Percentiles rank a stretch among this genome's conserved stretches.
Conservation (phyloP, 2,113 vertebrate genomes). For the Rhinichthys klamathensis region DNA sequence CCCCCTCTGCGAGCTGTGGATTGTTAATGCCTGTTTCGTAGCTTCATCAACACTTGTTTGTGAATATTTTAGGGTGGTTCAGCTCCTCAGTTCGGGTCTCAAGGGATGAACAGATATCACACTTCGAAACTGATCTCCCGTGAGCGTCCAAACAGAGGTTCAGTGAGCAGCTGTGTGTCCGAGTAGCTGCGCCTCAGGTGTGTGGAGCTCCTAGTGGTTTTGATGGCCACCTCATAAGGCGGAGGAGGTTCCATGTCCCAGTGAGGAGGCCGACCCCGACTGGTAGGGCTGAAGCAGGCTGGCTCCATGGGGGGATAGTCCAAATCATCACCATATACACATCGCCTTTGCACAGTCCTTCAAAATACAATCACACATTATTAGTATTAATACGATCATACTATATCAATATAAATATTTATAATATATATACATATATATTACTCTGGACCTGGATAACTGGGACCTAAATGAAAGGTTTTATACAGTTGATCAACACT, state of each 20-base stretch:
- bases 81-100: not conserved
- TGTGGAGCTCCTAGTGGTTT: conserved; percentile 79
- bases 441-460: not conserved
- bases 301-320: conserved; percentile 80
- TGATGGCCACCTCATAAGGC: conserved; percentile 81
- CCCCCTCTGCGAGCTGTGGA: not conserved
- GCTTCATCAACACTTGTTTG: conserved; percentile 4
- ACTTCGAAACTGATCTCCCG: conserved; percentile 83
- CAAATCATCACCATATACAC: conserved; percentile 70
- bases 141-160: conserved; percentile 76
- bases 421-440: too few relatives aligned
- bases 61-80: not conserved
- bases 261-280: conserved; percentile 66
- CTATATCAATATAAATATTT: too few relatives aligned
- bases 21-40: not conserved
- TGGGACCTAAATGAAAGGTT: not conserved
- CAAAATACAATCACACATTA: not conserved
- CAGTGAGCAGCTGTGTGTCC: conserved; percentile 75
- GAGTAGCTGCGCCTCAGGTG: conserved; percentile 80
- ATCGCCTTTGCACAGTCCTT: conserved; percentile 70
- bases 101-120: conserved; percentile 56
- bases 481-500: not conserved
- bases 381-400: not conserved
- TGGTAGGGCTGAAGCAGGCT: conserved; percentile 71
- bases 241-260: conserved; percentile 79